These are phyloP conservation scores for Agriopis marginaria DNA, from an alignment of 2,888 invertebrate genomes.

Conservation along the genomic window DNA sequence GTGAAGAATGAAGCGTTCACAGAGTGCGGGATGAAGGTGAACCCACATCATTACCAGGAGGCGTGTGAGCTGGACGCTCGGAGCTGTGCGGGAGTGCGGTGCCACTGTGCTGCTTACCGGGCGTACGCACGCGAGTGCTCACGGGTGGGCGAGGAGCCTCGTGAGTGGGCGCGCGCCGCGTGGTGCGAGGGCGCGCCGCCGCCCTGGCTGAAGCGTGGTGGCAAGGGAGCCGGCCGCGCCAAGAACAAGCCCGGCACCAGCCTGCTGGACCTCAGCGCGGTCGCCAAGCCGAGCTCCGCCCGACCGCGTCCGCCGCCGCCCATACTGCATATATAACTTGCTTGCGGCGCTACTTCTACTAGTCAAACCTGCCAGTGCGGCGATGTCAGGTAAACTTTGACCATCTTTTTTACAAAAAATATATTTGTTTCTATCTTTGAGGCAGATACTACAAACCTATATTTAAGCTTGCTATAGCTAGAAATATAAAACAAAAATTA, in stretches of 20 bases:
- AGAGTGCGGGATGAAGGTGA: conserved; percentile 92
- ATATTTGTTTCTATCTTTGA: too few species aligned
- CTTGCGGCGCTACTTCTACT: conserved; percentile 69
- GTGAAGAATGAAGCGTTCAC: conserved; percentile 87
- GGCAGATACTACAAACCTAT: too few species aligned
- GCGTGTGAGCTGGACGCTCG: conserved; percentile 96
- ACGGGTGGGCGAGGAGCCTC: conserved; percentile 90
- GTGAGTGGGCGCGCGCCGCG: conserved; percentile 90
- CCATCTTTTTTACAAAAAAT: background rate
- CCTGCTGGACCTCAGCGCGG: conserved; percentile 63
- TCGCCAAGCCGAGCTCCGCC: conserved; percentile 66
- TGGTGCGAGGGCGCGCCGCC: conserved; percentile 86
- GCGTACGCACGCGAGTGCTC: conserved; percentile 96
- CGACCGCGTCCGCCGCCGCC: conserved; percentile 80
- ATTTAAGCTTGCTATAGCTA: too few species aligned
- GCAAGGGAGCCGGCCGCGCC: conserved; percentile 52
- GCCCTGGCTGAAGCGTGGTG: conserved; percentile 70
- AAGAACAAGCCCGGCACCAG: conserved; percentile 49
- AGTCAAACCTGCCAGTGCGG: conserved; percentile 81
- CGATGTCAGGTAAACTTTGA: conserved; percentile 70
- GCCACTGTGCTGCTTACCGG: conserved; percentile 95
- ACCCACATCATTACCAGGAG: conserved; percentile 93
- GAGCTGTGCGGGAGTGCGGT: conserved; percentile 92
- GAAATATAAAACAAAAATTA: too few species aligned
- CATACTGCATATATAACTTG: conserved; percentile 67